Base-by-base conservation (phyloP, 1,140 invertebrate species). In the Drosophila littoralis region DNA sequence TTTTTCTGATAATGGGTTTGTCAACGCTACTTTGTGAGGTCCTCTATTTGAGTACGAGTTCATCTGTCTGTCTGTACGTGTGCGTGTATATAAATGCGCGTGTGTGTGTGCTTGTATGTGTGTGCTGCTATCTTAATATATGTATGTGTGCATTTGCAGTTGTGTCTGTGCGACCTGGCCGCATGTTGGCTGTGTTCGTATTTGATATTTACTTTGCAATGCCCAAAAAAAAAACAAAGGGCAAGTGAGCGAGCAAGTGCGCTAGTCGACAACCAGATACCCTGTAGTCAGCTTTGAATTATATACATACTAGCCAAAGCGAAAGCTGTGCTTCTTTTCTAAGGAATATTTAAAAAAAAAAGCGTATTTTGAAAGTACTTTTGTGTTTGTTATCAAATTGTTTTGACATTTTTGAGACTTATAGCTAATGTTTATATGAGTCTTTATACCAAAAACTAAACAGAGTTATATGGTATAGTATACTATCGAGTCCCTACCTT, bases 1-100 rank as follows among this genome's bases (percentile, higher is more conserved):
- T 89, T 89, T 90, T 90, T 73, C 84, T 84, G 84, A 89, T 89
- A 89, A 89, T 89, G 85, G 84, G 84, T 84, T 89, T 89, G 84
- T 89, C 85, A 89, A 90, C 84, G 85, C 74, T 75, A 81, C 84
- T 76, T 81, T 89, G 76, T 77, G 77, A 65, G 54, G 72, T 51
- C 65, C 55, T 80, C 61, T 36, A 76, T 66, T 64, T 58, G 52
- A 70, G 46, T 48, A 60, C 63, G 38, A 64, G 58, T 75, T 65
- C 55, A 71, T 71, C 75, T 86, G 51, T 76, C 28, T 69, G 48
- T 88, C 63, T 38, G 32, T 42, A 13, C 17, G 9, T 45, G 7
- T 68, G 13, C 59, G 12, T 36, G 7, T 40, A n/a, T 75, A 17
- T 35, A 12, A 32, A 33, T 59, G 7, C 28, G 13, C 32, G 38